Evolutionary conservation across 2,113 vertebrate species (phyloP).

Genomic region (Trogon surrucura): DNA sequence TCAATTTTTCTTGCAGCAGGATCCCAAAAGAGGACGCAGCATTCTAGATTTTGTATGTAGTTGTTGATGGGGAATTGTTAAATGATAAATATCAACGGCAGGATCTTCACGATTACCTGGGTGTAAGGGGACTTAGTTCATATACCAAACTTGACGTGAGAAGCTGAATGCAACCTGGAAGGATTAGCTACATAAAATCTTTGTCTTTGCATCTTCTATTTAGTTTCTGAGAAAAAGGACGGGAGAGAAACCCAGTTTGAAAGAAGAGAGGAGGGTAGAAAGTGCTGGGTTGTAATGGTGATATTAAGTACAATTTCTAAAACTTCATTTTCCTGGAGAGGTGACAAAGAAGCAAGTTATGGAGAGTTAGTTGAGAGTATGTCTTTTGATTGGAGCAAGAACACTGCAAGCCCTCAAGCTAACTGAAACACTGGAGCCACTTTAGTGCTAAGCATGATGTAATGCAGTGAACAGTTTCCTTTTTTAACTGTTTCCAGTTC

Average conservation of each 20-base stretch:
- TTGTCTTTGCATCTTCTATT: neutral
- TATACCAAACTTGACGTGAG: neutral
- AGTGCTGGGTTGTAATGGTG: fast-evolving
- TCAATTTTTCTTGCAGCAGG: neutral
- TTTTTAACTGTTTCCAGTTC: constrained; percentile 31
- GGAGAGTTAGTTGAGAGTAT: neutral
- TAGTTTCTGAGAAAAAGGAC: neutral
- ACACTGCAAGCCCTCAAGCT: neutral
- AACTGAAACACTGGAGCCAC: neutral
- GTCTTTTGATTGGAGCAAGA: neutral
- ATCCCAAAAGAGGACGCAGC: neutral
- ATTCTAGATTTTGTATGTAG: neutral
- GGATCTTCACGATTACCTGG: neutral
- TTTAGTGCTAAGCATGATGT: neutral
- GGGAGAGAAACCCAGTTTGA: neutral
- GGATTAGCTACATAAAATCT: neutral
- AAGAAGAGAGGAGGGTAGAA: neutral
- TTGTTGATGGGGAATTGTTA: neutral
- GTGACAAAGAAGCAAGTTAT: neutral
- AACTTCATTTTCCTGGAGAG: neutral
- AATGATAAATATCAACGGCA: neutral
- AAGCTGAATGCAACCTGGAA: neutral
- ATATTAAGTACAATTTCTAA: neutral
- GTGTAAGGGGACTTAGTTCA: neutral
- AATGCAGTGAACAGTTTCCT: neutral